Conservation (phyloP, 2,797 vertebrate genomes). For the Galago senegalensis region DNA sequence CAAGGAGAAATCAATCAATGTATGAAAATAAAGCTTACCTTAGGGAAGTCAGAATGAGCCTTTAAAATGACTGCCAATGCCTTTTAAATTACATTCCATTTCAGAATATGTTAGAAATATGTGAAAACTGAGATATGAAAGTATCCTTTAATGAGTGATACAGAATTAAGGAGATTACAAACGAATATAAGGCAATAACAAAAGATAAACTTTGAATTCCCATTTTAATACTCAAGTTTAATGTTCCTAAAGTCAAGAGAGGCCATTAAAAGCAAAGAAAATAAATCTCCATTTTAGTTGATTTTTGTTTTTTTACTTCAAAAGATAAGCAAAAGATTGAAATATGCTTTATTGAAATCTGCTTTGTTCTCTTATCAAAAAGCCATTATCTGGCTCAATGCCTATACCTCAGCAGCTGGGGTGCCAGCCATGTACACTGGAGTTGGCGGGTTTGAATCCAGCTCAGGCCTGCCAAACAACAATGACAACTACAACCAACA, state of each 20-base stretch:
- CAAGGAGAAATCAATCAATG: background rate
- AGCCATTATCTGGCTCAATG: background rate
- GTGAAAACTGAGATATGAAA: slow-evolving; percentile 50
- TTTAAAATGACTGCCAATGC: background rate
- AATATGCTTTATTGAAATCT: background rate
- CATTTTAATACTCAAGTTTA: background rate
- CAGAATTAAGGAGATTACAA: slow-evolving; percentile 3
- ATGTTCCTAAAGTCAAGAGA: background rate
- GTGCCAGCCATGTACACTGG: too few species aligned
- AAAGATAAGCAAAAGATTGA: background rate
- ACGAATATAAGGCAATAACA: background rate
- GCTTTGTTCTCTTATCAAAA: slow-evolving; percentile 26
- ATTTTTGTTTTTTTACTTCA: slow-evolving; percentile 1
- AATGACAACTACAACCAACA: too few species aligned
- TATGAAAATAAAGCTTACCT: slow-evolving; percentile 27
- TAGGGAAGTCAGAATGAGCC: background rate
- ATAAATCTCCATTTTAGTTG: background rate
- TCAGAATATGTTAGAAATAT: slow-evolving; percentile 2
- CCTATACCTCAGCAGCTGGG: too few species aligned
- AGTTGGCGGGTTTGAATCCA: too few species aligned
- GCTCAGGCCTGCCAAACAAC: too few species aligned
- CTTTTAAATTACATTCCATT: slow-evolving; percentile 11
- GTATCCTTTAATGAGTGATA: background rate
- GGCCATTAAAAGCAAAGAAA: slow-evolving; percentile 4
- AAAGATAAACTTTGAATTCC: slow-evolving; percentile 20